phyloP scores from a whole-genome alignment of 2,113 vertebrate species.

The Silurus glanis region DNA sequence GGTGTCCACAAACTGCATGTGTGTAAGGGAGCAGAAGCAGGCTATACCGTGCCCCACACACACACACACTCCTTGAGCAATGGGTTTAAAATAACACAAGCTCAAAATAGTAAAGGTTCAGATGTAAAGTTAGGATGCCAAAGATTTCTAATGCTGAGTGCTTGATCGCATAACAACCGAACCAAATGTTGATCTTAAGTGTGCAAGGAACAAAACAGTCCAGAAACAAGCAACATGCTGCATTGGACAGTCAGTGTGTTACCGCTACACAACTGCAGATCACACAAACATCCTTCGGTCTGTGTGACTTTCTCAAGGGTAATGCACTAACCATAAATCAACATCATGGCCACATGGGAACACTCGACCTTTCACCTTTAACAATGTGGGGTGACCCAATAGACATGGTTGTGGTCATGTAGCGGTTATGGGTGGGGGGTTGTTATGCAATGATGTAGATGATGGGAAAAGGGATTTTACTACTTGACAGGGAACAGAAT shows the following conservation, averaged over 20 bases:
- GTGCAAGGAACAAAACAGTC: not conserved
- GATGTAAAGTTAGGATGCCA: not conserved
- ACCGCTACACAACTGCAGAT: not conserved
- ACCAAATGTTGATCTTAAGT: not conserved
- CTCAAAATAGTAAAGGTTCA: slow-evolving; percentile 19
- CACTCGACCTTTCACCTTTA: slow-evolving; percentile 24
- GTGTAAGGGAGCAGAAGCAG: not conserved
- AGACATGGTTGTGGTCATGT: not conserved
- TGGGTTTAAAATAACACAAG: not conserved
- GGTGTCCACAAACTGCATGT: too few relatives aligned
- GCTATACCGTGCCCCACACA: not conserved
- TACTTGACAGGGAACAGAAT: not conserved
- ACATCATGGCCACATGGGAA: not conserved
- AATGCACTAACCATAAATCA: slow-evolving; percentile 16
- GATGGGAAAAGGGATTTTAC: not conserved
- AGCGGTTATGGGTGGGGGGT: not conserved
- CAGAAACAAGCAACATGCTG: not conserved
- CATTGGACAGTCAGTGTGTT: not conserved
- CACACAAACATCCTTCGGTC: slow-evolving; percentile 8
- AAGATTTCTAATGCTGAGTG: not conserved
- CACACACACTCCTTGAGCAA: not conserved
- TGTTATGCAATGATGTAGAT: too few relatives aligned
- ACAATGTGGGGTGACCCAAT: not conserved
- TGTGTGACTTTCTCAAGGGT: not conserved
- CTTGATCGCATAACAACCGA: not conserved